These are phyloP conservation scores for Epizoanthus illoricatus DNA, from an alignment of 92 coral and sea anemone species.

Conservation along the genomic window DNA sequence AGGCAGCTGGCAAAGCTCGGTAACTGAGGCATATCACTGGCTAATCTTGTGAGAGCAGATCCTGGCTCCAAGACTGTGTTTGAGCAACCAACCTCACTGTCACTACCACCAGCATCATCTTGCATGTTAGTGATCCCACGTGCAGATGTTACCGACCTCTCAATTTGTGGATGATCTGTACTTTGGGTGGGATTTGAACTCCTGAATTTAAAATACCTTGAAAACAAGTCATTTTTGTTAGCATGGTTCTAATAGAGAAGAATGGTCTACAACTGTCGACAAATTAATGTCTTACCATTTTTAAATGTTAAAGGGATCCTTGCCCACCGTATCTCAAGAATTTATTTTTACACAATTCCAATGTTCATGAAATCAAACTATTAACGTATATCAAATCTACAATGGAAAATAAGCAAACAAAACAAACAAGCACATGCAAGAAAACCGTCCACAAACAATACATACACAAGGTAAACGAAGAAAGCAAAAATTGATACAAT, in stretches of 20 bases:
- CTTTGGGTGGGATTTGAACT: neutral
- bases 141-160: neutral
- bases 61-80: neutral
- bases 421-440: no score
- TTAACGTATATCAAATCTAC: no score
- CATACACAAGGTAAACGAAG: no score
- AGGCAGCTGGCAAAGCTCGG: conserved; percentile 9
- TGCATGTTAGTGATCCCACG: neutral
- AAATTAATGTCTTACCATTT: no score
- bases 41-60: neutral
- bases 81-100: neutral
- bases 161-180: neutral
- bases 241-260: neutral
- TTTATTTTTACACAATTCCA: no score
- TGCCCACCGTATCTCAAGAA: no score
- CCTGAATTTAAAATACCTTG: conserved; percentile 30
- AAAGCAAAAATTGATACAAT: no score
- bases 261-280: neutral
- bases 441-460: no score
- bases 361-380: no score
- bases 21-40: conserved; percentile 15
- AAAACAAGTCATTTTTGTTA: neutral
- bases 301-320: no score
- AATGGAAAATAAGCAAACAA: no score
- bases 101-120: neutral